Evolutionary conservation across 2,888 invertebrate species (phyloP), one percentile per base, ranked within the genome.

Genomic region (Acleris holmiana): DNA sequence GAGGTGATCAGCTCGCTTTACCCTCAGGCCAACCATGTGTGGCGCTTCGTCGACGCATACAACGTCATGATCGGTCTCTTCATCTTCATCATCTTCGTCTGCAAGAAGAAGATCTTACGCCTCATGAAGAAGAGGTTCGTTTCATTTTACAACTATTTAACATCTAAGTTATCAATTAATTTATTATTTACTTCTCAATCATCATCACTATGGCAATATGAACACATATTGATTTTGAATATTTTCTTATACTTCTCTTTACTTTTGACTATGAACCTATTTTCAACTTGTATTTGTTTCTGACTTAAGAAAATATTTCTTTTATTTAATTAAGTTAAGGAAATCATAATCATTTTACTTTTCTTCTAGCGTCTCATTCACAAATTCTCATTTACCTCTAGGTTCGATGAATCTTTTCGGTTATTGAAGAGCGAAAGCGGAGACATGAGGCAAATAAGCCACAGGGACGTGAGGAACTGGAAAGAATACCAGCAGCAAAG

Each of bases 1-100:
- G 96, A 96, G 76, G 93, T 96, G 35, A 80, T 95, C 66, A 95
- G 95, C 44, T 94, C 94, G 84, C 69, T 93, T 4, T 93, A 93
- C 59, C 89, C 90, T 0, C 76, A 90, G 10, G 88, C 91, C 0
- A 70, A 84, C 4, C 82, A 82, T 65, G 74, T 94, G 49, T 96
- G 95, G 95, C 93, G 93, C 69, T 75, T 94, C 47, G 93, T 94
- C 1, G 96, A 96, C 73, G 86, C 94, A 21, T 94, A 94, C 75
- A 96, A 96, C 75, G 94, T 95, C 0, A 91, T 95, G 41, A 95
- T 95, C 67, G 96, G 96, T 0, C 84, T 96, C 0, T 93, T 94
- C 53, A 95, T 96, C 54, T 96, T 96, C 85, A 85, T 95, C 70
- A 95, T 96, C 71, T 96, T 96, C 80, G 95, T 96, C 3, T 95